Evolutionary conservation across 2,797 vertebrate species (phyloP).

Genomic region (Echeneis naucrates): DNA sequence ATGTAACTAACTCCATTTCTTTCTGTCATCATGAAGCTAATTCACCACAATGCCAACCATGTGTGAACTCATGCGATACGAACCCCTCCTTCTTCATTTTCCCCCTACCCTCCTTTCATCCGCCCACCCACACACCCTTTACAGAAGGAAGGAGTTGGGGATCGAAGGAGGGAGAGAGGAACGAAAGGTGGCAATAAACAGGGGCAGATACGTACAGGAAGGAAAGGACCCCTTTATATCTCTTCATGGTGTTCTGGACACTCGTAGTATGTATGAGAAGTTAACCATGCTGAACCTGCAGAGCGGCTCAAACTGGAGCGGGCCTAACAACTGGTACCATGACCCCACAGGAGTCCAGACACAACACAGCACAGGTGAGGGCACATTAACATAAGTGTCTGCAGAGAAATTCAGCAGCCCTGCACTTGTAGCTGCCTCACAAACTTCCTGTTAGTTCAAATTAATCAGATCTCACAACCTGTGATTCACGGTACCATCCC

Average conservation of each 20-base stretch:
- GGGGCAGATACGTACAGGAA: constrained; percentile 42
- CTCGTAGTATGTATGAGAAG: constrained; percentile 87
- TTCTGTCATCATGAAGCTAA: constrained; percentile 83
- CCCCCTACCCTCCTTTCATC: constrained; percentile 8
- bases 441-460: constrained; percentile 5
- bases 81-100: constrained; percentile 65
- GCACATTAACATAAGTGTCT: background rate
- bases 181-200: constrained; percentile 67
- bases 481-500: background rate
- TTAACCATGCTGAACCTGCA: constrained; percentile 91
- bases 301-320: constrained; percentile 87
- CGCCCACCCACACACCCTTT: background rate
- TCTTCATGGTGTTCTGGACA: constrained; percentile 72
- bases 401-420: background rate
- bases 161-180: constrained; percentile 53
- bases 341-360: constrained; percentile 82
- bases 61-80: constrained; percentile 82
- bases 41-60: constrained; percentile 82
- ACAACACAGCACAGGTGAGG: constrained; percentile 84
- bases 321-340: constrained; percentile 89
- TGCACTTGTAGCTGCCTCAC: constrained; percentile 7
- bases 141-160: constrained; percentile 52
- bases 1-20: constrained; percentile 81
- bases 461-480: background rate
- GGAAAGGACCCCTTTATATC: constrained; percentile 52